Evolutionary conservation across 2,888 invertebrate genomes (phyloP).

Genomic region (Ormyrus rosae): DNA sequence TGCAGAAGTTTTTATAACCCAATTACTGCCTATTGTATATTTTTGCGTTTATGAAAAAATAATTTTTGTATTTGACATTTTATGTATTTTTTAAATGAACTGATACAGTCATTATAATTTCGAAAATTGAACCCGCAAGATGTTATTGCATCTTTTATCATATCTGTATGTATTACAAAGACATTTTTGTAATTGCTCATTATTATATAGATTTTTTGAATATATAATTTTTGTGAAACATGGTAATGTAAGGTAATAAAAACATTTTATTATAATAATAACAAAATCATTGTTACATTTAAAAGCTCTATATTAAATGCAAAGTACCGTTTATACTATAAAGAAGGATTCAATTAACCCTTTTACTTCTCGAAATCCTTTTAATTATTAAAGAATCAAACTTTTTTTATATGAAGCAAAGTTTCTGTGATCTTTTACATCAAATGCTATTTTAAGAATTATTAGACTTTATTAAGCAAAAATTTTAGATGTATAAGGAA

Average conservation of each 20-base stretch:
- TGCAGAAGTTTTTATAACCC: neutral
- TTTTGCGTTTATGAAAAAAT: constrained; percentile 5
- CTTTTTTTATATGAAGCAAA: too few relatives aligned
- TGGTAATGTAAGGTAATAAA: constrained; percentile 15
- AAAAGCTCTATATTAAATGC: constrained; percentile 66
- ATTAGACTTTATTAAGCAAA: neutral
- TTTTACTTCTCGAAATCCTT: constrained; percentile 17
- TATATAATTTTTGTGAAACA: constrained; percentile 34
- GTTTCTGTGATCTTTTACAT: too few relatives aligned
- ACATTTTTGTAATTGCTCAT: constrained; percentile 9
- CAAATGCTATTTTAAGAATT: neutral
- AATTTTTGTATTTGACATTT: neutral
- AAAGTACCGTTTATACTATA: constrained; percentile 68
- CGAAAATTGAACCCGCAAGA: neutral
- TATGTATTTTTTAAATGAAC: constrained; percentile 11
- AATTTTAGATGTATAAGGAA: neutral
- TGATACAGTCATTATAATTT: neutral
- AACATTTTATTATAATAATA: constrained; percentile 31
- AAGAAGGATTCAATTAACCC: constrained; percentile 32
- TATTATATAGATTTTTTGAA: constrained; percentile 30
- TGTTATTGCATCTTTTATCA: neutral
- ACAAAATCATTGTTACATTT: constrained; percentile 25
- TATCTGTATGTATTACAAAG: constrained; percentile 4
- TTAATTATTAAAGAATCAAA: neutral
- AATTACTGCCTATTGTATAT: constrained; percentile 12